phyloP scores from a whole-genome alignment of 2,888 invertebrate genomes.

The Leuctra nigra region DNA sequence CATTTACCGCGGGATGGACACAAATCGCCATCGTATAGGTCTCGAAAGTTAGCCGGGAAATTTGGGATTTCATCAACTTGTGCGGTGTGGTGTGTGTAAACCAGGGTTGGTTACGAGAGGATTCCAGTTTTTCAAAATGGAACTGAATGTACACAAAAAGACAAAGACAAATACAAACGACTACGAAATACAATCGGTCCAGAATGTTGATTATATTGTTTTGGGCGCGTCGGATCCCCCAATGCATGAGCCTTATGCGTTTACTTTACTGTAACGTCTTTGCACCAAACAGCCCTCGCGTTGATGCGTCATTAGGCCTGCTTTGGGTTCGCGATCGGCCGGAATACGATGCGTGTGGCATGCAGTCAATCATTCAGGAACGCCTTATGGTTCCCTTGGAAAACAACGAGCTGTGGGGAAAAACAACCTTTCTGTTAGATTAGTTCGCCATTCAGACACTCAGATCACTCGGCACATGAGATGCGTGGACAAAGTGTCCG shows the following conservation, averaged over 20 bases:
- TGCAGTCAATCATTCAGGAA: slow-evolving; percentile 32
- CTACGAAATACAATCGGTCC: slow-evolving; percentile 25
- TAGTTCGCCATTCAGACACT: slow-evolving; percentile 21
- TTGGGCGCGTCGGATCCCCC: slow-evolving; percentile 16
- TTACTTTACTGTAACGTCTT: no score
- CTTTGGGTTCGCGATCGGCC: slow-evolving; percentile 19
- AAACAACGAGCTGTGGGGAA: slow-evolving; percentile 28
- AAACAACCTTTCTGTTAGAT: slow-evolving; percentile 24
- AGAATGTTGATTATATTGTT: slow-evolving; percentile 22
- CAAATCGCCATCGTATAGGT: not conserved
- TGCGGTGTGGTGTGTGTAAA: slow-evolving; percentile 25
- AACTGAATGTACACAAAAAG: slow-evolving; percentile 31
- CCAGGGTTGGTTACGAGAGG: slow-evolving; percentile 28
- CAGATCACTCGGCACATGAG: slow-evolving; percentile 3
- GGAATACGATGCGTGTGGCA: slow-evolving; percentile 25
- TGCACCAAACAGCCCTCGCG: no score
- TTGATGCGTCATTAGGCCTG: no score
- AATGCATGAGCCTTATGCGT: no score
- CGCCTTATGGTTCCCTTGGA: slow-evolving; percentile 35
- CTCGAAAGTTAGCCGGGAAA: not conserved
- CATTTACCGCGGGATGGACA: not conserved
- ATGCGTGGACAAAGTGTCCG: no score
- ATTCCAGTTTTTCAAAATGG: slow-evolving; percentile 26
- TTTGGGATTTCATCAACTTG: not conserved
- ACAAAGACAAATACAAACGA: slow-evolving; percentile 30